Conservation (phyloP, 35 echinoderm and acorn worm species). For the Amphiura filiformis region DNA sequence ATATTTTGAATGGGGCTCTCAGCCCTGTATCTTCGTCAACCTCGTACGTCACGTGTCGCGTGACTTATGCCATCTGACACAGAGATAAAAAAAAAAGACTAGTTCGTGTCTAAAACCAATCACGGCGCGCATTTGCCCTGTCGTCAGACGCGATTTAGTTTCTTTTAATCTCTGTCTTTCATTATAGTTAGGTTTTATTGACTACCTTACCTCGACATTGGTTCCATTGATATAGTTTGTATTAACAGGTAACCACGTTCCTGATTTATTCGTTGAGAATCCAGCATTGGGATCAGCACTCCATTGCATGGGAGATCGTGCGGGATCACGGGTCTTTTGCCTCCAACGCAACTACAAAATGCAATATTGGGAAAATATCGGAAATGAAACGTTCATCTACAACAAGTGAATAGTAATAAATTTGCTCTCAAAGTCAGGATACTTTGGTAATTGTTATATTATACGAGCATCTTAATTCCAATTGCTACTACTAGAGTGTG, state of each 20-base stretch:
- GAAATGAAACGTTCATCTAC: background rate
- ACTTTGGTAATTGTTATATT: too few species aligned
- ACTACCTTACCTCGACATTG: conserved; percentile 53
- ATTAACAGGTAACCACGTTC: conserved; percentile 65
- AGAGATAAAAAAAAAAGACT: too few species aligned
- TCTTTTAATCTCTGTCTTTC: background rate
- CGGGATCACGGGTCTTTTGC: conserved; percentile 73
- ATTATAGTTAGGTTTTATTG: background rate
- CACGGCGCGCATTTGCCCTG: too few species aligned
- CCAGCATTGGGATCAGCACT: conserved; percentile 44
- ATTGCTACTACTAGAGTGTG: too few species aligned
- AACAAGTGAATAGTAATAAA: background rate
- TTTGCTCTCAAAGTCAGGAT: too few species aligned
- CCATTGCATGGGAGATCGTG: conserved; percentile 93
- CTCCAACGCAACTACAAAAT: conserved; percentile 15
- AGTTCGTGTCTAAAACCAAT: too few species aligned
- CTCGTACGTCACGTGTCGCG: too few species aligned
- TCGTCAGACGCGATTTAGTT: background rate
- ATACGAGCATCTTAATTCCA: too few species aligned
- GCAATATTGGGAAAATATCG: background rate
- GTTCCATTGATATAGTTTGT: conserved; percentile 30
- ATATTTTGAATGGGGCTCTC: too few species aligned
- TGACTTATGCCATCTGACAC: too few species aligned
- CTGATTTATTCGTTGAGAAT: conserved; percentile 23
- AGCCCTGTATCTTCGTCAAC: too few species aligned